These are phyloP conservation scores for Spea bombifrons DNA, from an alignment of 2,113 vertebrate genomes.

Conservation along the genomic window DNA sequence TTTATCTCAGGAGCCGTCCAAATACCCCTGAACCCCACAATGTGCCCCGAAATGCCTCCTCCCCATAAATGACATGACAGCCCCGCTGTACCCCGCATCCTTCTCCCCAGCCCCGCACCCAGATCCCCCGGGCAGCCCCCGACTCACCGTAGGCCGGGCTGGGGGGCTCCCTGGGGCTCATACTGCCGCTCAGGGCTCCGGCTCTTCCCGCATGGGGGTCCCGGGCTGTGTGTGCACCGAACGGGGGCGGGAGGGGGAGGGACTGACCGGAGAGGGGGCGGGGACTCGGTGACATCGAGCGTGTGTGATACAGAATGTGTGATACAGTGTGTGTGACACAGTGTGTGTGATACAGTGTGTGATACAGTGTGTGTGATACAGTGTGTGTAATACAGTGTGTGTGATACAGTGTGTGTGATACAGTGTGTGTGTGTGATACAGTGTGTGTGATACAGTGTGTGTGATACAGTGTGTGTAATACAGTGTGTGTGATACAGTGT, in stretches of 20 bases:
- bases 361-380: neutral
- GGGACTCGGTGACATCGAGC: neutral
- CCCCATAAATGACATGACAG: no score
- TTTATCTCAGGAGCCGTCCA: no score
- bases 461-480: neutral
- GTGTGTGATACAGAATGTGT: slow-evolving; percentile 5
- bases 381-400: neutral
- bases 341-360: neutral
- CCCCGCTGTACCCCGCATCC: no score
- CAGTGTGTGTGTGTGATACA: neutral
- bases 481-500: neutral
- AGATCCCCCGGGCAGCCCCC: no score
- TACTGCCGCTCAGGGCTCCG: no score
- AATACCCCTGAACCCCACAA: no score
- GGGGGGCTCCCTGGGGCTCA: no score
- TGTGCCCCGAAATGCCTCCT: no score
- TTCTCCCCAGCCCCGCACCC: no score
- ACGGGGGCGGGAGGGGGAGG: slow-evolving; percentile 41
- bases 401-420: neutral
- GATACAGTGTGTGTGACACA: neutral
- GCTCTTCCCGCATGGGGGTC: neutral
- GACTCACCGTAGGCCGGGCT: no score
- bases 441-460: neutral
- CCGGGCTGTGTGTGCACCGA: slow-evolving; percentile 60
- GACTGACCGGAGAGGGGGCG: slow-evolving; percentile 28